Percentiles rank a stretch among this genome's conserved stretches.
Conservation (phyloP, 2,113 vertebrate genomes). For the Australoheros scitulus region DNA sequence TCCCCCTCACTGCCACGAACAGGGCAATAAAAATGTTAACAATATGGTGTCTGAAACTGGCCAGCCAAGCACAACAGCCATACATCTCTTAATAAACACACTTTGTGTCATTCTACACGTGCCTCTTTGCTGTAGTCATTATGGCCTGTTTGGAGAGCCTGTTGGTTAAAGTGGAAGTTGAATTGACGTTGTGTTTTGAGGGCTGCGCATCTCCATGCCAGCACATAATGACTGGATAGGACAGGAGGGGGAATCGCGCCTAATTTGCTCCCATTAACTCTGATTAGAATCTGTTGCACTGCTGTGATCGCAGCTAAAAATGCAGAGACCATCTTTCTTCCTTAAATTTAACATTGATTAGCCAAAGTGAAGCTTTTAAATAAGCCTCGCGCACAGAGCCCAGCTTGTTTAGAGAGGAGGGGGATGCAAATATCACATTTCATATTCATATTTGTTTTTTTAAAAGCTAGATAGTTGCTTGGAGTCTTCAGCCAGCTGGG, state of each 20-base stretch:
- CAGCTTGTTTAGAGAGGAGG: conserved; percentile 8
- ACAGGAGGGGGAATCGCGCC: conserved; percentile 4
- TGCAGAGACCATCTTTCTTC: conserved; percentile 18
- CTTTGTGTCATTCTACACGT: conserved; percentile 4
- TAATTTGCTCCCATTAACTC: conserved; percentile 52
- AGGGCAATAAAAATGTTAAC: conserved; percentile 29
- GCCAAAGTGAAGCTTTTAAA: conserved; percentile 45
- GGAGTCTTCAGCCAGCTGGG: conserved; percentile 13
- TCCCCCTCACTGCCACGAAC: conserved; percentile 2
- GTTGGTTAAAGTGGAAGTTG: conserved; percentile 12
- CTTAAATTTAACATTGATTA: conserved; percentile 55
- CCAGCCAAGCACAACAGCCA: background rate
- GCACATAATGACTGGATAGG: conserved; percentile 27
- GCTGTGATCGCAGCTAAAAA: conserved; percentile 16
- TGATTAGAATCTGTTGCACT: conserved; percentile 53
- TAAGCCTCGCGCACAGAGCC: background rate
- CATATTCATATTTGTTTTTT: conserved; percentile 24
- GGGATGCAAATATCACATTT: conserved; percentile 43
- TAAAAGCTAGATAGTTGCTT: conserved; percentile 48
- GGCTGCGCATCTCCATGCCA: conserved; percentile 20
- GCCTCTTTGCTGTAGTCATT: background rate
- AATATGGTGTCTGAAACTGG: background rate
- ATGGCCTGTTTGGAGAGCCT: background rate
- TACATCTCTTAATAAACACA: background rate
- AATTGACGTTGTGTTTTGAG: conserved; percentile 14